These are phyloP conservation scores for Aegithalos caudatus DNA, from an alignment of 2,113 vertebrate genomes.

Conservation along the genomic window DNA sequence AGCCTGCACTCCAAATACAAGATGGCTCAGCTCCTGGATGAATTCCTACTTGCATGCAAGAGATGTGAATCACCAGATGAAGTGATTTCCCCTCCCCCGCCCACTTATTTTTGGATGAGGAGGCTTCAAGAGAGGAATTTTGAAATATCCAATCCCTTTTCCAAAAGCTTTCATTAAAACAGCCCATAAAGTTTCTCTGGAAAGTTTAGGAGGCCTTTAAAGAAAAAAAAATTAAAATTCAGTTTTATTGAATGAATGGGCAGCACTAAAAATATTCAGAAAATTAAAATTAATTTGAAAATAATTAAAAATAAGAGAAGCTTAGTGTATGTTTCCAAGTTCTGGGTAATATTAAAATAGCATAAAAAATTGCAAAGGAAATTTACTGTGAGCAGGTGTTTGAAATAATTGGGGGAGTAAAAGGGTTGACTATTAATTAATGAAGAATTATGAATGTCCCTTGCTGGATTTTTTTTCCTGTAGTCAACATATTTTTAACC, in stretches of 20 bases:
- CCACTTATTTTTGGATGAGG: background rate
- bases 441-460: constrained; percentile 61
- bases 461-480: constrained; percentile 48
- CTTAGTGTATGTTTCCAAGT: constrained; percentile 57
- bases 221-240: constrained; percentile 55
- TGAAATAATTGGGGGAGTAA: constrained; percentile 63
- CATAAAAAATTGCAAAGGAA: constrained; percentile 64
- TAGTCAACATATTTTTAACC: constrained; percentile 57
- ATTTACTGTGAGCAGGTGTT: constrained; percentile 79
- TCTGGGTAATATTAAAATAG: constrained; percentile 62
- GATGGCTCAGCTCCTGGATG: background rate
- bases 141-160: constrained; percentile 8
- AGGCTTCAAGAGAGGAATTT: constrained; percentile 24
- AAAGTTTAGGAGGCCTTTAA: constrained; percentile 62
- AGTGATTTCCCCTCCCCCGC: background rate
- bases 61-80: background rate
- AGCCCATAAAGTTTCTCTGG: constrained; percentile 64
- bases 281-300: constrained; percentile 79
- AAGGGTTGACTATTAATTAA: constrained; percentile 67
- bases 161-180: constrained; percentile 63
- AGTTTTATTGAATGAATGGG: constrained; percentile 72
- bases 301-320: constrained; percentile 77
- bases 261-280: constrained; percentile 66
- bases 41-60: background rate
- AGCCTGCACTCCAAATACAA: background rate